phyloP scores from a whole-genome alignment of 1,140 invertebrate species.

The Sinonovacula constricta region DNA sequence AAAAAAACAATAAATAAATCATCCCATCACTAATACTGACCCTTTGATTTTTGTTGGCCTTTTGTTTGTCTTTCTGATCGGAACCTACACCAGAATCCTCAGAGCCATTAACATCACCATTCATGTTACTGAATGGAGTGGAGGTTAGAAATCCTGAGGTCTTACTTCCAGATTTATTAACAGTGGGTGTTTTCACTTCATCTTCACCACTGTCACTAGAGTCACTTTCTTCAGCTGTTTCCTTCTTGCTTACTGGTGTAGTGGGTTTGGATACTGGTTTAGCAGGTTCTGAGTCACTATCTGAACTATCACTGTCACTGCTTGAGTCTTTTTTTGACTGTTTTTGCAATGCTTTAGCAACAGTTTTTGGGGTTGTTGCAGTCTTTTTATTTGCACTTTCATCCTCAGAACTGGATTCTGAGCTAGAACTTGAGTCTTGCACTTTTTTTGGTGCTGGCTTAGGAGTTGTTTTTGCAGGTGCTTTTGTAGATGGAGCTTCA shows the following conservation, averaged over 20 bases:
- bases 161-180: slow-evolving; percentile 32
- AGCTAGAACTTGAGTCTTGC: slow-evolving; percentile 15
- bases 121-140: slow-evolving; percentile 12
- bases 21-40: no score
- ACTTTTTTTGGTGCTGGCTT: slow-evolving; percentile 18
- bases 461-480: slow-evolving; percentile 29
- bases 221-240: slow-evolving; percentile 13
- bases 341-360: slow-evolving; percentile 9
- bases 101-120: slow-evolving; percentile 22
- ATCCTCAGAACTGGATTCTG: slow-evolving; percentile 54
- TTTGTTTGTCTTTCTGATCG: slow-evolving; percentile 7
- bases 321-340: slow-evolving; percentile 14
- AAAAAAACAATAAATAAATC: no score
- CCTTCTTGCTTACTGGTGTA: slow-evolving; percentile 42
- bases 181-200: slow-evolving; percentile 46
- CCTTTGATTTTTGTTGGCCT: slow-evolving; percentile 22
- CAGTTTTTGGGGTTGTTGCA: slow-evolving; percentile 28
- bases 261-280: slow-evolving; percentile 41
- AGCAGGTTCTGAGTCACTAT: slow-evolving; percentile 42
- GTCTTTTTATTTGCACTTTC: slow-evolving; percentile 6
- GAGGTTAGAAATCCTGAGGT: slow-evolving; percentile 19
- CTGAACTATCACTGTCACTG: slow-evolving; percentile 49
- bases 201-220: slow-evolving; percentile 14
- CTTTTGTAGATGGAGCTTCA: slow-evolving; percentile 31
- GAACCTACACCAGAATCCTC: slow-evolving; percentile 33